Evolutionary conservation across 2,113 vertebrate species (phyloP), one percentile per base, ranked within the genome.

Genomic region (Muntiacus muntjak): DNA sequence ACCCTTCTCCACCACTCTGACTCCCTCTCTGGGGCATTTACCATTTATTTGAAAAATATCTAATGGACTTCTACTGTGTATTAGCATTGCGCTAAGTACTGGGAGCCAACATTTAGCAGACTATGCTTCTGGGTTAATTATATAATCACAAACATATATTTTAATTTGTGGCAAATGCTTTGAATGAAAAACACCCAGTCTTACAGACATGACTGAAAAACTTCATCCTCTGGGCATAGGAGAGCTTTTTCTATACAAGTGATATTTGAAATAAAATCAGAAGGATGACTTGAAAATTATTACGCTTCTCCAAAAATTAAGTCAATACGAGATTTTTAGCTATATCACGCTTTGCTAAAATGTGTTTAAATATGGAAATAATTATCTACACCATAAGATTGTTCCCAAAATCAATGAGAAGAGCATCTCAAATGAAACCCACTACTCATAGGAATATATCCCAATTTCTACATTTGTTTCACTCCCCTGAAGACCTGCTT

Each of bases 1-100:
- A 14, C 7, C 89, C 10, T 88, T 94, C 14, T 82, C 50, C 25
- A 21, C 6, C 14, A 55, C 30, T 52, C 81, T 45, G 17, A 33
- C 15, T n/a, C 25, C 6, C 7, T 21, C 6, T 3, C 6, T 2
- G 1, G 3, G 7, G 1, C 0, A 40, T 30, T 90, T 60, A 36
- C 16, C 30, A 25, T 87, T 74, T 92, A 52, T 94, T 71, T 96
- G 17, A 28, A 30, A 87, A 81, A 71, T 21, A 76, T 40, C 60
- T 62, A 87, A 58, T 60, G 25, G 54, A 52, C 9, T 82, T 36
- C 26, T 71, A 28, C n/a, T 57, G 62, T 28, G 23, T 3, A 45
- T 25, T 40, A 84, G 4, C 54, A 76, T 64, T 87, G 9, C 15
- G 7, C 9, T 47, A 71, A 90, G 7, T n/a, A 52, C 25, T 81